Conservation (phyloP, 2,888 invertebrate genomes). For the Apodemia hepburni region DNA sequence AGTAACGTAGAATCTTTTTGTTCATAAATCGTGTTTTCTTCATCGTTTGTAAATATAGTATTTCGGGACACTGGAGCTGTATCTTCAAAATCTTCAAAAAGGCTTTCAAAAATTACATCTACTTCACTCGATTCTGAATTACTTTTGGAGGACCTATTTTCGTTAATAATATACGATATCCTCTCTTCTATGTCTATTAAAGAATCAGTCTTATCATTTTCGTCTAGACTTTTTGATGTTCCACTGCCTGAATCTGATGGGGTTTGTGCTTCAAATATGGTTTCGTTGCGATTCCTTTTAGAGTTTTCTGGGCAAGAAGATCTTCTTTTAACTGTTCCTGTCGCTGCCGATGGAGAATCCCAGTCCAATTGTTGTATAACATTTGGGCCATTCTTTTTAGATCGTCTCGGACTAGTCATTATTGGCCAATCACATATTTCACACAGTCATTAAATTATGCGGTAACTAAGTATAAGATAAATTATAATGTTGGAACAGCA, state of each 20-base stretch:
- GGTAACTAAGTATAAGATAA: conserved; percentile 9
- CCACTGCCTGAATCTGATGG: conserved; percentile 69
- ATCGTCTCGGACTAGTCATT: conserved; percentile 77
- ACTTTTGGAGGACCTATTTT: conserved; percentile 70
- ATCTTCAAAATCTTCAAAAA: conserved; percentile 47
- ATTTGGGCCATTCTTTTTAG: conserved; percentile 66
- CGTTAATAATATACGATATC: conserved; percentile 71
- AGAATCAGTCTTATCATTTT: conserved; percentile 58
- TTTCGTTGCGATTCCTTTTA: conserved; percentile 43
- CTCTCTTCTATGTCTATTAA: conserved; percentile 69
- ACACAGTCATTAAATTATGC: conserved; percentile 33
- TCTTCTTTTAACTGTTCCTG: conserved; percentile 86
- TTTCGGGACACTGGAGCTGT: not conserved
- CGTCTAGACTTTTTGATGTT: conserved; percentile 58
- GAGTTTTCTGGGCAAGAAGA: conserved; percentile 74
- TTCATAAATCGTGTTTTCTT: not conserved
- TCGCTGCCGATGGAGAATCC: conserved; percentile 86
- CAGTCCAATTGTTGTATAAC: conserved; percentile 79
- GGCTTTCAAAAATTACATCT: conserved; percentile 62
- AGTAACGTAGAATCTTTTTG: conserved; percentile 40
- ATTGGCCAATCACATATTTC: conserved; percentile 57
- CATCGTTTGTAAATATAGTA: not conserved
- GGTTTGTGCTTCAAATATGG: conserved; percentile 60
- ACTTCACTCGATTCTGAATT: conserved; percentile 71
- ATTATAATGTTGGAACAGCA: conserved; percentile 44